Base-by-base conservation (phyloP, 1,140 invertebrate genomes). In the Drosophila takahashii region DNA sequence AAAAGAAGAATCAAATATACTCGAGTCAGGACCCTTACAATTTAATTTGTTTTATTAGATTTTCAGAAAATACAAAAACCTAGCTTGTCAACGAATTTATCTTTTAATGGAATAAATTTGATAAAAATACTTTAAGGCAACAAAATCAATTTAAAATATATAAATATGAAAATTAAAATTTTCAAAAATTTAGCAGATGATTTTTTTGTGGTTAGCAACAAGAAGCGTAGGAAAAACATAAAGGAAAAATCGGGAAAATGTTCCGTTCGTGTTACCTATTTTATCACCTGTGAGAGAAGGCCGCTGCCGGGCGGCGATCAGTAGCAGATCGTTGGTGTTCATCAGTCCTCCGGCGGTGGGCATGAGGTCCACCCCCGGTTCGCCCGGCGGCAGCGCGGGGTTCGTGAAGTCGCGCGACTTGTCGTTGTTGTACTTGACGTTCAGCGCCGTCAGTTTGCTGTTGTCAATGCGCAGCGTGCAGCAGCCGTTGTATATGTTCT, bases 401-500 rank as follows among this genome's bases (percentile, higher is more conserved):
- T 99, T 99, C 71, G 98, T 99, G 93, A 98, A 99, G 93, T 99
- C 99, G 48, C 99, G 94, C 53, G 97, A 98, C 93, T 99, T 99
- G 94, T 99, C 99, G 93, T 99, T 99, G 94, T 99, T 99, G 94
- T 98, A 99, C 93, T 99, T 99, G 36, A 99, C 98, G 93, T 99
- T 99, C 69, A 99, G 94, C 66, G 97, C 98, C 66, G 96, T 96
- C 94, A 99, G 95, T 93, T 99, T 99, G 78, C 98, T 99, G 94
- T 98, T 99, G 93, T 99, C 99, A 87, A 99, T 99, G 91, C 98
- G 96, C 81, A 99, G 94, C n/a, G 98, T 99, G 94, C 98, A 99
- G 94, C 98, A 99, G 45, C 97, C 98, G 93, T 98, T 99, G 95
- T 99, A 99, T 85, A 99, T 99, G 92, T 99, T 99, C 93, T 99